A percentile compares a stretch with the other conserved stretches of the same genome.
Conservation (phyloP, 2,113 vertebrate species). For the Misgurnus mizolepis region DNA sequence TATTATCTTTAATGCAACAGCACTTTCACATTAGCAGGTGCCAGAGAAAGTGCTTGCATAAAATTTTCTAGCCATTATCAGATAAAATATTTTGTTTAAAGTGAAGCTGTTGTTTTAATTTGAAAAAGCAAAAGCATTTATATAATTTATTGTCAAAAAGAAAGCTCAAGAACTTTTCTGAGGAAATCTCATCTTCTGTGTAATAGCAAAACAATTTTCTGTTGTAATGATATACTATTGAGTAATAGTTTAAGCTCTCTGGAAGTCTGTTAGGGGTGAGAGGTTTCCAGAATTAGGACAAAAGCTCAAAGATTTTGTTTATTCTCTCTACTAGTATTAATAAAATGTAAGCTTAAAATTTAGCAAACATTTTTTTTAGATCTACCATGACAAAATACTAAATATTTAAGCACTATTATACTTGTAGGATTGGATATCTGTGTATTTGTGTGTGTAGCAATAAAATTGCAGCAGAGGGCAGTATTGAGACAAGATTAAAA, state of each 20-base stretch:
- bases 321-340: background rate
- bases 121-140: background rate
- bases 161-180: background rate
- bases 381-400: background rate
- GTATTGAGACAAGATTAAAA: constrained; percentile 55
- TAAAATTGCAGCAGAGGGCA: constrained; percentile 68
- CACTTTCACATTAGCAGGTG: too few relatives aligned
- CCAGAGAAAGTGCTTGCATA: background rate
- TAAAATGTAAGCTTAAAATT: background rate
- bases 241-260: too few relatives aligned
- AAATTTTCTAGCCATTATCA: background rate
- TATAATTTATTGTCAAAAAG: background rate
- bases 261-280: too few relatives aligned
- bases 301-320: background rate
- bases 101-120: background rate
- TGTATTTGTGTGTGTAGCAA: background rate
- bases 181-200: too few relatives aligned
- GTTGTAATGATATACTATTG: too few relatives aligned
- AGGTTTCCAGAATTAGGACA: background rate
- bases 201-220: too few relatives aligned
- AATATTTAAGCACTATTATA: background rate
- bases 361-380: background rate
- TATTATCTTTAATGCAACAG: background rate
- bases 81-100: background rate
- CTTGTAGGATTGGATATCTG: background rate